These are phyloP conservation scores for Drosophila parvula DNA, from an alignment of 1,140 invertebrate genomes.

Conservation along the genomic window DNA sequence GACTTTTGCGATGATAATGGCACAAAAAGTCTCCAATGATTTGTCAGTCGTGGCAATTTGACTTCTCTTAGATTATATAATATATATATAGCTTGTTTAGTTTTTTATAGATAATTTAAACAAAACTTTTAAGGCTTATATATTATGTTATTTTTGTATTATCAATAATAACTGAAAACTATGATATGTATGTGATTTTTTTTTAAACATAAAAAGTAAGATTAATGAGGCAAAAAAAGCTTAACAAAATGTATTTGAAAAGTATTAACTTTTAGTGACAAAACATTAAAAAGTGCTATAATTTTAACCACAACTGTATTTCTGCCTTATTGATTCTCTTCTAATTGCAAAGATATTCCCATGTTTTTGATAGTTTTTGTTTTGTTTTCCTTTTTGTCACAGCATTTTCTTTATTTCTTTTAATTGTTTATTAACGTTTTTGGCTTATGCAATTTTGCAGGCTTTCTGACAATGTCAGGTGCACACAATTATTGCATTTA, in stretches of 20 bases:
- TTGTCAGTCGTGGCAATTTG: slow-evolving; percentile 8
- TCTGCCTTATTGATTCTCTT: background rate
- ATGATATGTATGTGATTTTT: too few species aligned
- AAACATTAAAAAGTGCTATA: background rate
- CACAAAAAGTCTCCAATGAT: background rate
- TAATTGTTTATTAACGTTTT: slow-evolving; percentile 54
- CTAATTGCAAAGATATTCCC: background rate
- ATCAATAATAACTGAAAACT: too few species aligned
- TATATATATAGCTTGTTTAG: too few species aligned
- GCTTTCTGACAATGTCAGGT: slow-evolving; percentile 72
- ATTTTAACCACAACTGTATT: background rate
- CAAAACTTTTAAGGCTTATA: too few species aligned
- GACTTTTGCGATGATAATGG: slow-evolving; percentile 19
- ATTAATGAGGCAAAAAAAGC: too few species aligned
- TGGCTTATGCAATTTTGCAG: slow-evolving; percentile 67
- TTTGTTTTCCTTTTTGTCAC: slow-evolving; percentile 10
- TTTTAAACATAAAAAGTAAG: too few species aligned
- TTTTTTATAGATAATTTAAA: too few species aligned
- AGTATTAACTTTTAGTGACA: background rate
- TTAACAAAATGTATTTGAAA: too few species aligned
- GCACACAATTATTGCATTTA: slow-evolving; percentile 49
- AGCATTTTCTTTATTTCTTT: slow-evolving; percentile 19
- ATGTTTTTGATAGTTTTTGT: slow-evolving; percentile 2
- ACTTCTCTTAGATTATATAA: too few species aligned
- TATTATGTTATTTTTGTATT: too few species aligned